Conservation (phyloP, 2,113 vertebrate genomes). For the Gymnorhina tibicen region DNA sequence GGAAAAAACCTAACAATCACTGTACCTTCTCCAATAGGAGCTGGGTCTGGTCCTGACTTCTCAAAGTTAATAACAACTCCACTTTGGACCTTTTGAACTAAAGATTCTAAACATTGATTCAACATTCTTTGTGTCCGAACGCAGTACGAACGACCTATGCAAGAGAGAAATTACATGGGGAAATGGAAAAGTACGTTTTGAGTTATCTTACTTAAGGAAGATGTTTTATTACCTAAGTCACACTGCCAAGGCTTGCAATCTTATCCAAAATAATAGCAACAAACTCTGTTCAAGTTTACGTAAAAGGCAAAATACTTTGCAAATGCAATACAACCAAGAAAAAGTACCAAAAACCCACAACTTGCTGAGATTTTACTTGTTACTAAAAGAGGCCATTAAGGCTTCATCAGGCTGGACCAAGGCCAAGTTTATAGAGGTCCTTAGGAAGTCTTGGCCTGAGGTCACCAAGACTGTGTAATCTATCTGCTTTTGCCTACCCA, state of each 20-base stretch:
- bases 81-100: slow-evolving; percentile 84
- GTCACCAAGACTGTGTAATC: background rate
- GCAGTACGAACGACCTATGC: slow-evolving; percentile 80
- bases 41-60: slow-evolving; percentile 80
- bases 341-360: background rate
- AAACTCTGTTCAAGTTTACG: background rate
- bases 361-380: background rate
- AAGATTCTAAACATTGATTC: slow-evolving; percentile 83
- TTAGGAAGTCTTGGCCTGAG: background rate
- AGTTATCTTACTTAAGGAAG: background rate
- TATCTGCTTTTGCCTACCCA: background rate
- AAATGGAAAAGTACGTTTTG: background rate
- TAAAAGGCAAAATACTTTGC: background rate
- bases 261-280: background rate
- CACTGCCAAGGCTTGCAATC: background rate
- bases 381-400: background rate
- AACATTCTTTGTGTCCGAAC: slow-evolving; percentile 83
- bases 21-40: slow-evolving; percentile 77
- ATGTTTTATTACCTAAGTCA: background rate
- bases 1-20: background rate
- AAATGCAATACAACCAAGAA: background rate
- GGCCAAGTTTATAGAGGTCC: background rate
- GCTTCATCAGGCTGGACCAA: background rate
- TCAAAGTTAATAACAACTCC: slow-evolving; percentile 85
- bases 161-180: background rate